Conservation (phyloP, 2,888 invertebrate species). For the Epirrita christyi region DNA sequence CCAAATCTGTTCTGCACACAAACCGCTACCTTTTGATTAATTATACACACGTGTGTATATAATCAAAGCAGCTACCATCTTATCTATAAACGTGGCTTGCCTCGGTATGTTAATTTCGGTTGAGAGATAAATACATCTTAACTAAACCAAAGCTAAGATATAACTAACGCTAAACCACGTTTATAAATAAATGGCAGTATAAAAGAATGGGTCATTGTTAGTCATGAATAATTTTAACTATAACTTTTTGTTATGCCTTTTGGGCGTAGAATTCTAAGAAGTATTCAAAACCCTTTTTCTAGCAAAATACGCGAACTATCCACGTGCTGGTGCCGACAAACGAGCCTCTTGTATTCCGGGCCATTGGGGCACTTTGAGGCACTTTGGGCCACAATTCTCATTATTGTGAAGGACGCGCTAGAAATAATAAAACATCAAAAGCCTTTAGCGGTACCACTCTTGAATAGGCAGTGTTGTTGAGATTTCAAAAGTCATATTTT, state of each 20-base stretch:
- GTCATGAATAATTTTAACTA: conserved; percentile 49
- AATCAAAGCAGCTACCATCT: no score
- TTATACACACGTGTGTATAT: no score
- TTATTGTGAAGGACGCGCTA: conserved; percentile 66
- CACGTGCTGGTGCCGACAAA: conserved; percentile 75
- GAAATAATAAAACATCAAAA: conserved; percentile 71
- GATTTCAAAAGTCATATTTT: conserved; percentile 73
- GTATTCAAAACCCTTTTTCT: conserved; percentile 61
- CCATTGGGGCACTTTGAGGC: conserved; percentile 23
- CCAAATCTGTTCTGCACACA: conserved; percentile 35
- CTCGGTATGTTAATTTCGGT: no score
- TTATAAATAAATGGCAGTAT: conserved; percentile 16
- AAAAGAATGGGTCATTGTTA: conserved; percentile 49
- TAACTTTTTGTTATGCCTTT: conserved; percentile 49
- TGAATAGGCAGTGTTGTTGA: conserved; percentile 64
- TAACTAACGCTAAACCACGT: no score
- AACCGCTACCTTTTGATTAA: no score
- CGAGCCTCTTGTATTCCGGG: conserved; percentile 34
- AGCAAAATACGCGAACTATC: conserved; percentile 57
- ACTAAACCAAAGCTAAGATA: no score
- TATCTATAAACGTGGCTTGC: no score
- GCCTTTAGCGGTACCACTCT: conserved; percentile 51
- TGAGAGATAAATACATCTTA: no score
- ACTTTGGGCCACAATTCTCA: conserved; percentile 53
- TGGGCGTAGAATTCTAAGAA: conserved; percentile 62